Percentiles rank a stretch among this genome's conserved stretches.
These are phyloP conservation scores for Atrina japonica DNA, from an alignment of 2,888 invertebrate species.

Conservation along the genomic window DNA sequence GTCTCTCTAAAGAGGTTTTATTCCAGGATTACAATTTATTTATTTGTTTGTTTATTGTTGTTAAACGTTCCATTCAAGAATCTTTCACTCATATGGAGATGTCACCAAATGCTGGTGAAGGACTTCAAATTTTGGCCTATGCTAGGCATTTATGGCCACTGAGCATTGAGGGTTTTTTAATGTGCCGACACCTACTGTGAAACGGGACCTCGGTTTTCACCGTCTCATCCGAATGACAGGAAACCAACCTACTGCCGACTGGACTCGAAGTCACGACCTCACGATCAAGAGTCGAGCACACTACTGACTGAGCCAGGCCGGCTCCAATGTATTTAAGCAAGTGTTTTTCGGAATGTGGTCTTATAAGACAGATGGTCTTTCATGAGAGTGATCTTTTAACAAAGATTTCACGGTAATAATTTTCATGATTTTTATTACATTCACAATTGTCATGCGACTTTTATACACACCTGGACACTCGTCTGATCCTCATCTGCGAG, in stretches of 20 bases:
- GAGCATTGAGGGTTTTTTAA: neutral
- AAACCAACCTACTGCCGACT: neutral
- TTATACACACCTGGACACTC: conserved; percentile 77
- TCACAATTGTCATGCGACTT: neutral
- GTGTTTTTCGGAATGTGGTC: too few species aligned
- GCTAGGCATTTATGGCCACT: neutral
- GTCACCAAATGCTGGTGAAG: too few species aligned
- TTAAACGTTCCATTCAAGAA: too few species aligned
- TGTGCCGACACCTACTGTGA: neutral
- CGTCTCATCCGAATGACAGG: neutral
- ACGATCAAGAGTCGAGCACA: neutral
- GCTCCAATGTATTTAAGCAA: too few species aligned
- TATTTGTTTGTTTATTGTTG: too few species aligned
- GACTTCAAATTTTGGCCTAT: too few species aligned
- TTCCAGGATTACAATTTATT: too few species aligned
- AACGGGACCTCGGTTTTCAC: neutral
- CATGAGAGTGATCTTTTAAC: too few species aligned
- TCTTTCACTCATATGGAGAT: too few species aligned
- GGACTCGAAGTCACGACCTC: neutral
- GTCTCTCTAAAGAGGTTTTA: too few species aligned
- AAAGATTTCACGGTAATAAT: neutral
- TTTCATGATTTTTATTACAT: neutral
- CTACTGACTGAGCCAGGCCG: too few species aligned
- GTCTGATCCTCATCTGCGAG: conserved; percentile 79
- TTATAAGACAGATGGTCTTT: too few species aligned